Evolutionary conservation across 2,888 invertebrate species (phyloP).

Genomic region (Dynastes maya): DNA sequence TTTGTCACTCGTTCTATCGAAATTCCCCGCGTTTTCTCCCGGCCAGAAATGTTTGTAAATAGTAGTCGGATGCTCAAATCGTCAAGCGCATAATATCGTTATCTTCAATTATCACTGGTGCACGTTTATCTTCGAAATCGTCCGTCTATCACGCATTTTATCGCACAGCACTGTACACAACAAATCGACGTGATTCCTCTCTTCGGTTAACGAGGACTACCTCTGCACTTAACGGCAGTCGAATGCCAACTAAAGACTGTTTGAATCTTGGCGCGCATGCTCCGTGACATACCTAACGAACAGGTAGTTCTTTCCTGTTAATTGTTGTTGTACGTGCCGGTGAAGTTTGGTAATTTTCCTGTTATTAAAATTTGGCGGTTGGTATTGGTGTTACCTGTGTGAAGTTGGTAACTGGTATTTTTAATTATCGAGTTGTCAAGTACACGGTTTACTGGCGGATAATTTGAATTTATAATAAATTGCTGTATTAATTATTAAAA

Average conservation of each 20-base stretch:
- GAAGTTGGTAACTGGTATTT: no score
- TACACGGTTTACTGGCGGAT: no score
- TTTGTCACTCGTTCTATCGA: no score
- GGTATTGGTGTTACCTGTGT: background rate
- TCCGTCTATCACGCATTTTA: background rate
- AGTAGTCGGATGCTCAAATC: background rate
- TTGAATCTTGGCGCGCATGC: conserved; percentile 50
- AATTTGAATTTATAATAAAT: no score
- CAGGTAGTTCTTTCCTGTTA: conserved; percentile 44
- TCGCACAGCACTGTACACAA: background rate
- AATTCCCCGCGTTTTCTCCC: background rate
- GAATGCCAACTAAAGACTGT: conserved; percentile 52
- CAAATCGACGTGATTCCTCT: background rate
- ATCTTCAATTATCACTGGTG: background rate
- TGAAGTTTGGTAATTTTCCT: no score
- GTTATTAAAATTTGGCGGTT: background rate
- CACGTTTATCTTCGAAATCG: background rate
- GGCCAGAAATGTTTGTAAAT: no score
- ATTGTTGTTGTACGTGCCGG: background rate
- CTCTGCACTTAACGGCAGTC: conserved; percentile 24
- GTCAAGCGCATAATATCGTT: background rate
- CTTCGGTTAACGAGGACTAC: background rate
- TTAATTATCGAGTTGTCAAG: no score
- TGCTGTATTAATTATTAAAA: no score
- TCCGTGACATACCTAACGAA: conserved; percentile 40